Percentiles rank a stretch among this genome's conserved stretches.
Conservation (phyloP, 2,113 vertebrate genomes). For the Rhabdornis inornatus region DNA sequence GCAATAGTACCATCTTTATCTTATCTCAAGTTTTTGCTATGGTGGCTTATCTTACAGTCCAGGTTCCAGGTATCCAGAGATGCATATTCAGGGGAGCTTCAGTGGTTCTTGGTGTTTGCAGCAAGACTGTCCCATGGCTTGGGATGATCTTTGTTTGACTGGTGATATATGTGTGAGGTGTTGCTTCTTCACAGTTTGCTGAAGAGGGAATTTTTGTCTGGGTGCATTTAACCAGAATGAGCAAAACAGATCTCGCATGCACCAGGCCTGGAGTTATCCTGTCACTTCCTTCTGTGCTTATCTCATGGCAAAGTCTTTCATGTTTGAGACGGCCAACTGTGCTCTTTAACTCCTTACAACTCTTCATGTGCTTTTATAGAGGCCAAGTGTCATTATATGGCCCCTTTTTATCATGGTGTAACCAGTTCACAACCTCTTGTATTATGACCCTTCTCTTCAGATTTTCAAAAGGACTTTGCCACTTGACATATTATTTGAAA, state of each 20-base stretch:
- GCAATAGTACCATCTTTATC: not conserved
- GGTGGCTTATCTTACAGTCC: not conserved
- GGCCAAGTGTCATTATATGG: not conserved
- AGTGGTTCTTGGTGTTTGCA: not conserved
- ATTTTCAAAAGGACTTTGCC: not conserved
- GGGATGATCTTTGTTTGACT: not conserved
- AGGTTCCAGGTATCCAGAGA: not conserved
- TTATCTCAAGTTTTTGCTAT: not conserved
- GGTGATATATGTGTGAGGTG: fast-evolving
- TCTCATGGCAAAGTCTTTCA: not conserved
- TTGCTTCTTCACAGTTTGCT: not conserved
- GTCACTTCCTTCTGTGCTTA: not conserved
- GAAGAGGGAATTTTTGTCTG: not conserved
- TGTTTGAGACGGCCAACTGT: not conserved
- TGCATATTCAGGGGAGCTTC: not conserved
- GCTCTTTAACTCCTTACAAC: not conserved
- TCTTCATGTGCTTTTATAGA: not conserved
- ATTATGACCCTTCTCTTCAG: not conserved
- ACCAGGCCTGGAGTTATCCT: not conserved
- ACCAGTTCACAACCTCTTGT: not conserved
- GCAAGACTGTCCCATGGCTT: not conserved
- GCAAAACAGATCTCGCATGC: fast-evolving
- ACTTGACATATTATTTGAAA: not conserved
- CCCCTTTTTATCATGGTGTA: not conserved
- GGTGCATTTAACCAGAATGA: not conserved